Evolutionary conservation across 2,888 invertebrate genomes (phyloP).

Genomic region (Lacanobia wlatinum): DNA sequence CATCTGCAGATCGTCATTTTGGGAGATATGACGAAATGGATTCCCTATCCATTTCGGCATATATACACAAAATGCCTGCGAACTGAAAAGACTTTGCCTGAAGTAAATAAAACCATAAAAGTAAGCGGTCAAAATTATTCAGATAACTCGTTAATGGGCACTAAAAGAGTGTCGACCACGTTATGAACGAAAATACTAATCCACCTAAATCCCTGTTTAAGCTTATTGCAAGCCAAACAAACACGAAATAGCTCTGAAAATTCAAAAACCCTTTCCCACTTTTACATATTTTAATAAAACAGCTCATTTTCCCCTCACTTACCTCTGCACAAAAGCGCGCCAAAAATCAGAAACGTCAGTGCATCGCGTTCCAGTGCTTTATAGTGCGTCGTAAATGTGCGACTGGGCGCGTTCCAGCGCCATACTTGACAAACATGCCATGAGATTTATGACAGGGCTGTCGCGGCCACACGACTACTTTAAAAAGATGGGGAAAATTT

Average conservation of each 20-base stretch:
- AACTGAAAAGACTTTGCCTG: no score
- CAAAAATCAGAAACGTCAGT: constrained; percentile 59
- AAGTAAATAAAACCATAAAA: no score
- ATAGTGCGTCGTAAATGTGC: constrained; percentile 60
- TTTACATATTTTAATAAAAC: constrained; percentile 58
- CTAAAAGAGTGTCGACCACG: neutral
- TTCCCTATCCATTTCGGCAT: no score
- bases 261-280: constrained; percentile 24
- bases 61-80: no score
- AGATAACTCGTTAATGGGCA: neutral
- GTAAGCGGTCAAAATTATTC: neutral
- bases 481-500: constrained; percentile 43
- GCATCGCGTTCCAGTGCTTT: constrained; percentile 61
- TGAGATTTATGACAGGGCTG: constrained; percentile 73
- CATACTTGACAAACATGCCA: constrained; percentile 78
- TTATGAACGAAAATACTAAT: constrained; percentile 14
- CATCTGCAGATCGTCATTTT: no score
- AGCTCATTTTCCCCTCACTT: constrained; percentile 66
- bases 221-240: neutral
- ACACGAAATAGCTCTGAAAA: neutral
- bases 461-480: constrained; percentile 53
- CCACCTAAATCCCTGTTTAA: constrained; percentile 2
- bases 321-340: constrained; percentile 48
- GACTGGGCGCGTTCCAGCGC: constrained; percentile 61
- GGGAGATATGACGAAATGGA: no score